A percentile compares a stretch with the other conserved stretches of the same genome.
phyloP scores from a whole-genome alignment of 2,797 vertebrate species.

The Sebastiscus albofasciatus region DNA sequence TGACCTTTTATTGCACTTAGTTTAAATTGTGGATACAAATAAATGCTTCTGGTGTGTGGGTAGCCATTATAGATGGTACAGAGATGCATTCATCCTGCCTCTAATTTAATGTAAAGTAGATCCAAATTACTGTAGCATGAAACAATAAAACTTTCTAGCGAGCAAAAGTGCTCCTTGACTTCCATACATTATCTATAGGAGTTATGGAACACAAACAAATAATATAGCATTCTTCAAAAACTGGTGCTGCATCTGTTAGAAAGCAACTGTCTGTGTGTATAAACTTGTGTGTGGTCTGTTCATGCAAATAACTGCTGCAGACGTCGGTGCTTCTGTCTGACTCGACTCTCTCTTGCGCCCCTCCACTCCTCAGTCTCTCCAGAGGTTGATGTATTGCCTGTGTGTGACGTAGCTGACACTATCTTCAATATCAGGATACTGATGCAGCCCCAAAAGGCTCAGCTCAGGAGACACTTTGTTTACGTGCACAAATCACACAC shows the following conservation, averaged over 20 bases:
- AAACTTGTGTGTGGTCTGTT: background rate
- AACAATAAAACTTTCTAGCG: background rate
- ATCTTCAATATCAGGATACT: background rate
- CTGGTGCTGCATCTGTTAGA: background rate
- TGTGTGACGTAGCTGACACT: background rate
- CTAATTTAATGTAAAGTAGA: background rate
- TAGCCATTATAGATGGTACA: background rate
- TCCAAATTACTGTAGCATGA: background rate
- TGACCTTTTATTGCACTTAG: conserved; percentile 48
- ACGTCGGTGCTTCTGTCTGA: background rate
- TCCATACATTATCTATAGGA: background rate
- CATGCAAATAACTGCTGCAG: conserved; percentile 13
- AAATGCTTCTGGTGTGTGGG: conserved; percentile 36
- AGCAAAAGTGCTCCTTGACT: background rate
- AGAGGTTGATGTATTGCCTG: background rate
- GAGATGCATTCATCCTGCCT: background rate
- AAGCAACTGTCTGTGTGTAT: background rate
- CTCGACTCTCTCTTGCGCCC: background rate
- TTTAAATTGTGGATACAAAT: conserved; percentile 58
- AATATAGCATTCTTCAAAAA: background rate
- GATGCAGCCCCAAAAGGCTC: background rate
- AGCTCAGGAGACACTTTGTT: background rate
- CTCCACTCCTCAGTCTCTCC: background rate
- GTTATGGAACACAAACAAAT: background rate
- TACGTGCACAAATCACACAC: background rate